Evolutionary conservation across 2,888 invertebrate species (phyloP), one percentile per base, ranked within the genome.

Genomic region (Cyrtodaria siliqua): DNA sequence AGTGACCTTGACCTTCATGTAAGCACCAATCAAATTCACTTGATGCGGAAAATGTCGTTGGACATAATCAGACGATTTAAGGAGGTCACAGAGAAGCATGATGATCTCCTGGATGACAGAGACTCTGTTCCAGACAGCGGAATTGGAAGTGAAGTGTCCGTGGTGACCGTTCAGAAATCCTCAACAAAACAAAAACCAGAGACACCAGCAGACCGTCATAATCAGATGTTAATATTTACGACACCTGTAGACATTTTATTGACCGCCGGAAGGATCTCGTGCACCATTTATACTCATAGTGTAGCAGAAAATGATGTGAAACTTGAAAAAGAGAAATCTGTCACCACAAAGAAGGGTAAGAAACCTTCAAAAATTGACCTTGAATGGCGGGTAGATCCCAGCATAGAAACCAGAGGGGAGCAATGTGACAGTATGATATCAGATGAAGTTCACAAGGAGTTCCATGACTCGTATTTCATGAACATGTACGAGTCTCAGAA

Each of bases 1-100:
- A 95, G 96, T 1, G 97, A 98, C 92, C 95, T 97, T 85, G 94
- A 95, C 44, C 91, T 97, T 2, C 95, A 95, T 66, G 82, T 97
- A 1, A 96, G 95, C 87, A 93, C 96, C 9, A 94, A 95, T 64
- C 97, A 97, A 89, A 93, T 97, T 20, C 93, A 94, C 66, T 93
- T 95, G 82, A 85, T 95, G 0, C 93, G 94, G 18, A 92, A 93
- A 23, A 91, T 95, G 23, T 70, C 93, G 8, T 90, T 92, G 50
- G 94, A 83, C 49, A 83, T 86, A 62, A 44, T 89, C 38, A 67
- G 62, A 27, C 61, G 55, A 27, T 50, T 86, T 42, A 62, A 56
- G 23, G 75, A 53, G 12, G 42, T 55, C 8, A 2, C 57, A 38
- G 74, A 78, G 12, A 56, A 42, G 14, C 26, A 29, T 27, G 64